phyloP scores from a whole-genome alignment of 2,113 vertebrate genomes.

The Cyprinus carpio region DNA sequence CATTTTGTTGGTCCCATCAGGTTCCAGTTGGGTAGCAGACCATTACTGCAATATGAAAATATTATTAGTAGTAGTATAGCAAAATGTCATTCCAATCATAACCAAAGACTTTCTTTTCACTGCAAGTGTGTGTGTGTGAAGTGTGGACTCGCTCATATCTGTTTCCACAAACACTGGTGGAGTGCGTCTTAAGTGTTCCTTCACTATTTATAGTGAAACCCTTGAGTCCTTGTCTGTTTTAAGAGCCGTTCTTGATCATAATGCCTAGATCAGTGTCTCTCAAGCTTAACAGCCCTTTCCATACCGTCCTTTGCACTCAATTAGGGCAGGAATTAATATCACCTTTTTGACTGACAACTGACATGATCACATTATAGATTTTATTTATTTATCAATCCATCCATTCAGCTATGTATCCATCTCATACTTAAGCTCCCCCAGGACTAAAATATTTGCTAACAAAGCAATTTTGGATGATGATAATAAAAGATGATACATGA shows the following conservation, averaged over 20 bases:
- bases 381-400: neutral
- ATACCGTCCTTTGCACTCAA: neutral
- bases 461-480: neutral
- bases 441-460: neutral
- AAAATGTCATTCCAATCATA: neutral
- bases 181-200: neutral
- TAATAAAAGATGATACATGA: neutral
- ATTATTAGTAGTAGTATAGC: neutral
- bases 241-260: neutral
- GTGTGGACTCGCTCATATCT: neutral
- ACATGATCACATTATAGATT: neutral
- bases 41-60: neutral
- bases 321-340: neutral
- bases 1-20: neutral
- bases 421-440: neutral
- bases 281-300: neutral
- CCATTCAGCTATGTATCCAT: neutral
- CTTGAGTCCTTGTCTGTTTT: slow-evolving; percentile 1
- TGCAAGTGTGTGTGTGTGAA: neutral
- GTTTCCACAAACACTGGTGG: neutral
- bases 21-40: neutral
- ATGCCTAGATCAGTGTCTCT: neutral
- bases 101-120: neutral
- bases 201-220: slow-evolving; percentile 5
- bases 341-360: neutral